Percentiles rank a stretch among this genome's conserved stretches.
Conservation (phyloP, 2,113 vertebrate species). For the Hylia prasina region DNA sequence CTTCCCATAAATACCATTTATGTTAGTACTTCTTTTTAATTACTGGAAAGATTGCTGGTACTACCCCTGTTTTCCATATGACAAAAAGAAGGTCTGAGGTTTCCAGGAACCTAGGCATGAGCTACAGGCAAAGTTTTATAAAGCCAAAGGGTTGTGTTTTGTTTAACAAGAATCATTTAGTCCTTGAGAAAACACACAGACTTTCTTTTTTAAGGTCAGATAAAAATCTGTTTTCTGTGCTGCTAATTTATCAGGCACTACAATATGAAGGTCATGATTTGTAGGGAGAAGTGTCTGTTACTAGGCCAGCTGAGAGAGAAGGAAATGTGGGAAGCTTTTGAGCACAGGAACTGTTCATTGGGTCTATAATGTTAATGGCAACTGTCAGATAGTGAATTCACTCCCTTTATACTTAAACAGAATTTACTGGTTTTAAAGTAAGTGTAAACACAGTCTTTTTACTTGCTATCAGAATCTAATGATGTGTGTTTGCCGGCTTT, state of each 20-base stretch:
- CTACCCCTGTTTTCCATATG: accelerated
- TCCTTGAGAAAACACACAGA: not conserved
- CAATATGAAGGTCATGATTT: not conserved
- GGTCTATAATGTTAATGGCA: not conserved
- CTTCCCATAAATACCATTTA: not conserved
- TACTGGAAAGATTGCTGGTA: not conserved
- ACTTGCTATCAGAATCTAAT: not conserved
- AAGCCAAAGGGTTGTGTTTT: not conserved
- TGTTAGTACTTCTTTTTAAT: not conserved
- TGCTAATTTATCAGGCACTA: not conserved
- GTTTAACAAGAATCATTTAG: not conserved
- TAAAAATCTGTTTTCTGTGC: not conserved
- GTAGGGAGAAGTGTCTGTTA: not conserved
- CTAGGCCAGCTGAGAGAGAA: not conserved
- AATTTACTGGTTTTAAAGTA: not conserved
- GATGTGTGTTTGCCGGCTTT: not conserved
- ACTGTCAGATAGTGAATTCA: not conserved
- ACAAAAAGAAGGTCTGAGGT: not conserved
- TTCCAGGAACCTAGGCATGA: not conserved
- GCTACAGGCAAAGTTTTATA: not conserved
- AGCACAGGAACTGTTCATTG: not conserved
- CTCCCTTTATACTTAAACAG: not conserved
- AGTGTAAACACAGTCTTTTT: not conserved
- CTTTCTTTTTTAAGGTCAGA: not conserved
- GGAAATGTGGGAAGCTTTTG: not conserved